These are phyloP conservation scores for Sorex araneus DNA, from an alignment of 2,113 vertebrate genomes.

Conservation along the genomic window DNA sequence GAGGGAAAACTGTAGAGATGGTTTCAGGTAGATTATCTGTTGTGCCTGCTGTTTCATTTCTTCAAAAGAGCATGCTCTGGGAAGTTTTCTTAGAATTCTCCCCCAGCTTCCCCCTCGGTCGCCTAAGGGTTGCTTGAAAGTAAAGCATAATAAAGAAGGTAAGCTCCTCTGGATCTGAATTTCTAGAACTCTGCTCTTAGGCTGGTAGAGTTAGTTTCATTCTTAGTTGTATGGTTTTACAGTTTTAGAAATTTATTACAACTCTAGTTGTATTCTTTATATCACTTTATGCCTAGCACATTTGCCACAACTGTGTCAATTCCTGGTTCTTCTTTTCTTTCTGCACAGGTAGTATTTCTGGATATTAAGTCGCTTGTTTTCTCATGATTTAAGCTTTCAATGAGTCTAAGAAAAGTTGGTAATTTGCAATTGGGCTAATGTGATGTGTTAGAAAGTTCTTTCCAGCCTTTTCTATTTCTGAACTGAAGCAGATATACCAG, in stretches of 20 bases:
- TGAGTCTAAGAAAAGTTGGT: not conserved
- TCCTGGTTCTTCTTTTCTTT: not conserved
- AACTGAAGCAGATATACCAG: not conserved
- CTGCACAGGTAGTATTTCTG: not conserved
- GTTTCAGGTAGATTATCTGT: not conserved
- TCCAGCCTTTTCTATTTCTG: not conserved
- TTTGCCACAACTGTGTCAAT: not conserved
- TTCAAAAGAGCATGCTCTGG: not conserved
- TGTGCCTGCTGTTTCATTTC: not conserved
- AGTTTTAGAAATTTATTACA: not conserved
- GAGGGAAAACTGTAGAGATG: not conserved
- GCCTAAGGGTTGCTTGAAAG: not conserved
- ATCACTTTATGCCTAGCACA: not conserved
- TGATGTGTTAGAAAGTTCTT: not conserved
- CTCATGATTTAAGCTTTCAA: not conserved
- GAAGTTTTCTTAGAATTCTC: not conserved
- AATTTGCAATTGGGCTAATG: not conserved
- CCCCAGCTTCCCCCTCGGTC: not conserved
- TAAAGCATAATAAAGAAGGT: not conserved
- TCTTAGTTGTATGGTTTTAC: not conserved
- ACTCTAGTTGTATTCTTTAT: not conserved
- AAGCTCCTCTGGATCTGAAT: not conserved
- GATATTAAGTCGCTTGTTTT: not conserved
- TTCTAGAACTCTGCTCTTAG: not conserved
- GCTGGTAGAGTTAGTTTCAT: not conserved